Evolutionary conservation across 1,140 invertebrate genomes (phyloP).

Genomic region (Lasioglossum baleicum): DNA sequence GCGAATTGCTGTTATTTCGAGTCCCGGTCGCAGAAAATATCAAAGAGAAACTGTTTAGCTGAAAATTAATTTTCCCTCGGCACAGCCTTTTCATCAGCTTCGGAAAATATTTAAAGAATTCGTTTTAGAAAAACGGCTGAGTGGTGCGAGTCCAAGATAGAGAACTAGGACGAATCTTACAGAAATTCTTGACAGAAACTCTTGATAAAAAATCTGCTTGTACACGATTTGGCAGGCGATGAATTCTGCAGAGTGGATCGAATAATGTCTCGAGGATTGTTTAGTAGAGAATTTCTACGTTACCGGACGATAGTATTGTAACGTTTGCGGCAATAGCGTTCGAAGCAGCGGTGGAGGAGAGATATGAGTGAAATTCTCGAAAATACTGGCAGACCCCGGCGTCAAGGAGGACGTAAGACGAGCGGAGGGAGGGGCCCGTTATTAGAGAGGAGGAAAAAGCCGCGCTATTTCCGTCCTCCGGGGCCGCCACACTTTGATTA

Average conservation of each 20-base stretch:
- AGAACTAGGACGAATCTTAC: too few species aligned
- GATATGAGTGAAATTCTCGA: constrained; percentile 44
- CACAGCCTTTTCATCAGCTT: not conserved
- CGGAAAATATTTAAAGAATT: not conserved
- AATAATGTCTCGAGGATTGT: too few species aligned
- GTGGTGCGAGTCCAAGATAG: too few species aligned
- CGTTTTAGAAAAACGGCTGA: too few species aligned
- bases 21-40: constrained; percentile 3
- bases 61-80: not conserved
- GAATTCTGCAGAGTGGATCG: too few species aligned
- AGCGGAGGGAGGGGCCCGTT: constrained; percentile 56
- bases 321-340: too few species aligned
- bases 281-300: too few species aligned
- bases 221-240: too few species aligned
- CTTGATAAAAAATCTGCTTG: too few species aligned
- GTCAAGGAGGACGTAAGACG: constrained; percentile 69
- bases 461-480: constrained; percentile 70
- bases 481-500: constrained; percentile 70
- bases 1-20: constrained; percentile 19
- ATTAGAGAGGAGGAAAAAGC: constrained; percentile 70
- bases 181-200: too few species aligned
- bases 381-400: constrained; percentile 27
- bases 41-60: not conserved
- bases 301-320: too few species aligned
- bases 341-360: too few species aligned